Conservation (phyloP, 2,113 vertebrate species). For the Oceanites oceanicus region DNA sequence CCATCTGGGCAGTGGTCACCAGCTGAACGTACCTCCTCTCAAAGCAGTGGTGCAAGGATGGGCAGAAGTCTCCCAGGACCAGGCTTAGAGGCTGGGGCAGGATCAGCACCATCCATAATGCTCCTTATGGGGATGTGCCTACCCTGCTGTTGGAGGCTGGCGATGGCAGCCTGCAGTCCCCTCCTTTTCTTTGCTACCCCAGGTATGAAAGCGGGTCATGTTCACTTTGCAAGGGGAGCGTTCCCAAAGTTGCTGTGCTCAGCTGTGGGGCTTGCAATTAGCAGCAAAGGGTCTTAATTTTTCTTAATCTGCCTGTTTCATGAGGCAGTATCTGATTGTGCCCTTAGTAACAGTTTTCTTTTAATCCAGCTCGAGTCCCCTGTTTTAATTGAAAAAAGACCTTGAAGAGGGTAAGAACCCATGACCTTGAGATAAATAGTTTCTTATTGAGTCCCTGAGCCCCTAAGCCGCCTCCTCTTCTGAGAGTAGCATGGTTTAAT, state of each 20-base stretch:
- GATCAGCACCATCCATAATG: not conserved
- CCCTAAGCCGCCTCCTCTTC: not conserved
- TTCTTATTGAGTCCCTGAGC: conserved; percentile 3
- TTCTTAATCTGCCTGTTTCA: not conserved
- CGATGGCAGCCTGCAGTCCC: not conserved
- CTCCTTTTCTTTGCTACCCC: not conserved
- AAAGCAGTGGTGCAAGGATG: not conserved
- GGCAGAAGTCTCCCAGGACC: not conserved
- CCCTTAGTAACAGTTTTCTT: not conserved
- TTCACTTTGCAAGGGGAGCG: fast-evolving
- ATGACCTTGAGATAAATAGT: conserved; percentile 47
- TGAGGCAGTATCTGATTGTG: not conserved
- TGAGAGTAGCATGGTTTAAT: not conserved
- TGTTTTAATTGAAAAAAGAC: conserved; percentile 47
- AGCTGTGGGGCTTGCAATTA: not conserved
- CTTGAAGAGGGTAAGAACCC: conserved; percentile 32
- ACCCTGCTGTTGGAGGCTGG: not conserved
- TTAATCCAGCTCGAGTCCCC: not conserved
- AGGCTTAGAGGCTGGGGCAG: not conserved
- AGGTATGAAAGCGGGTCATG: fast-evolving
- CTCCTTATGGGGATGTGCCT: not conserved
- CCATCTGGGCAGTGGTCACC: not conserved
- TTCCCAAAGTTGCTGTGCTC: not conserved
- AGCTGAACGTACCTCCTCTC: not conserved
- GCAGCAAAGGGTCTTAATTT: not conserved